Conservation (phyloP, 2,797 vertebrate genomes). For the Spinus pinus region DNA sequence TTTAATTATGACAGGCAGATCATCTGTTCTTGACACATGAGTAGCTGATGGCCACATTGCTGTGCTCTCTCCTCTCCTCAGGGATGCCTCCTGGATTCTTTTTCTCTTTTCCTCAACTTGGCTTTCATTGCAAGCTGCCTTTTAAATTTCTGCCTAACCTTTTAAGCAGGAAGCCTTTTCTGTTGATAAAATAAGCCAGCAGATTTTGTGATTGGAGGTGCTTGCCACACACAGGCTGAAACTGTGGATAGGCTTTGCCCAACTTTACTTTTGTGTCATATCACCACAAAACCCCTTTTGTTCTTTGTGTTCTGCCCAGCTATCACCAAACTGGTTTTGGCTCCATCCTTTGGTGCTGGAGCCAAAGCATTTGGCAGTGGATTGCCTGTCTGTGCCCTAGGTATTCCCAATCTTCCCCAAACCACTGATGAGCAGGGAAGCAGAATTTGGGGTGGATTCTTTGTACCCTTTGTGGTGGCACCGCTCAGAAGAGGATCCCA, state of each 20-base stretch:
- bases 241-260: rapidly evolving
- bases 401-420: neutral
- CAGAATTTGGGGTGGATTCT: neutral
- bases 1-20: conserved; percentile 32
- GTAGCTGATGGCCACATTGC: neutral
- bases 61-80: conserved; percentile 23
- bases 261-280: rapidly evolving
- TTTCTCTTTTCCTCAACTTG: neutral
- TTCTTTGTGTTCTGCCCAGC: neutral
- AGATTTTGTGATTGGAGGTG: neutral
- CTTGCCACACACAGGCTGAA: neutral
- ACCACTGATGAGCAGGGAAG: neutral
- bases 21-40: conserved; percentile 27
- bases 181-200: neutral
- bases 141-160: conserved; percentile 6
- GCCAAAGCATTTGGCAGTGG: neutral
- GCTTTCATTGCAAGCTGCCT: neutral
- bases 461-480: rapidly evolving
- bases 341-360: neutral
- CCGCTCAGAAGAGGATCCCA: neutral
- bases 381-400: neutral
- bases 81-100: neutral
- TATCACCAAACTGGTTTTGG: neutral
- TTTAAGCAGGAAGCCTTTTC: neutral
- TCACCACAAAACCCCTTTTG: too few species aligned